phyloP scores from a whole-genome alignment of 2,888 invertebrate species.

The Sepioteuthis lessoniana region DNA sequence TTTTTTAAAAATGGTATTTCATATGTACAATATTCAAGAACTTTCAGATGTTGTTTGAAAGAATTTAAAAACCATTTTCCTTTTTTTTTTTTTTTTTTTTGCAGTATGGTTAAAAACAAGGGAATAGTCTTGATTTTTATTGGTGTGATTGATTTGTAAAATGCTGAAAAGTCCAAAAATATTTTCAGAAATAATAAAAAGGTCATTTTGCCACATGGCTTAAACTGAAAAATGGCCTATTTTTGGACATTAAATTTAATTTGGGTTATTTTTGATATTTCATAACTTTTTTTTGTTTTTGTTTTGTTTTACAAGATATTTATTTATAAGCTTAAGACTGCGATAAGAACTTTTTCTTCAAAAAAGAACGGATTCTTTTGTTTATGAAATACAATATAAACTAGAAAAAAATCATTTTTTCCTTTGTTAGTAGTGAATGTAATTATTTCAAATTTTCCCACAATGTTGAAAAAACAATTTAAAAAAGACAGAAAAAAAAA shows the following conservation, averaged over 20 bases:
- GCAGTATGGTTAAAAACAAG: neutral
- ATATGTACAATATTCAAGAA: neutral
- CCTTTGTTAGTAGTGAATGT: neutral
- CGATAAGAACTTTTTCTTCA: neutral
- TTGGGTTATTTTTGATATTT: neutral
- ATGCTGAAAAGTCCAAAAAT: neutral
- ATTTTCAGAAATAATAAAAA: neutral
- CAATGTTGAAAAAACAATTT: neutral
- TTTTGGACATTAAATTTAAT: neutral
- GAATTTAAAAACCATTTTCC: neutral
- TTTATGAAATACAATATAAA: conserved; percentile 11
- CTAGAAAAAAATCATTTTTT: neutral
- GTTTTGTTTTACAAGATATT: neutral
- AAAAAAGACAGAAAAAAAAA: neutral
- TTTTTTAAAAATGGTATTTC: neutral
- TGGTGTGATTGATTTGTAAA: neutral
- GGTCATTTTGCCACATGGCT: neutral
- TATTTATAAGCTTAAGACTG: neutral
- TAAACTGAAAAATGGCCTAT: neutral
- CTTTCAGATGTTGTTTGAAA: neutral
- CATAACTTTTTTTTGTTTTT: neutral
- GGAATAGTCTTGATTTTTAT: neutral
- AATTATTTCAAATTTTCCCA: neutral
- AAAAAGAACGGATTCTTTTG: neutral
- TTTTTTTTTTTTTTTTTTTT: neutral